Base-by-base conservation (phyloP, 2,888 invertebrate genomes). In the Petrophora chlorosata region DNA sequence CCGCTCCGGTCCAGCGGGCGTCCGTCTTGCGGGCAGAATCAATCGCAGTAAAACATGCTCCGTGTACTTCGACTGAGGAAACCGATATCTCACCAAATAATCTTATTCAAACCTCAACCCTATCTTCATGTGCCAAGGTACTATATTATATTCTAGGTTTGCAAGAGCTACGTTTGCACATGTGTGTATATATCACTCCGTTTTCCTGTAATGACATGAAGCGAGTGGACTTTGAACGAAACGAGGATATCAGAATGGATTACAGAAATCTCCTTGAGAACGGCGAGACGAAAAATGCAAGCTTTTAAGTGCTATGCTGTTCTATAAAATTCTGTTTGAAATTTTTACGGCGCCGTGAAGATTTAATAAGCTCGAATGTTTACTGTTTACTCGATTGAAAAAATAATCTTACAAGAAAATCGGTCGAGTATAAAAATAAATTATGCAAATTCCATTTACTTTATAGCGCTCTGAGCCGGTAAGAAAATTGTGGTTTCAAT, bases 21-120 rank as follows among this genome's bases (percentile, higher is more conserved):
- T 82, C 79, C 80, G 81, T 80, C 83, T 83, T 84, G 82, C 65
- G 80, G 83, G 79, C 76, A 76, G 79, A 87, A 87, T 88, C 88
- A 89, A 89, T 88, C 87, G 86, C 80, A 85, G 83, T 86, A 87
- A 88, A 88, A 88, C 87, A 84, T 79, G 75, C 76, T 78, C 76
- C 71, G 76, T 75, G 73, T 70, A 65, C 65, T 61, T 54, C 56
- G 58, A 65, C 73, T 64, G 67, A 55, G 49, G 45, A 50, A 51
- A 53, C 63, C 53, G 61, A 44, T 30, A 47, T 40, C 56, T 47
- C 47, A 47, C 51, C 45, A 49, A 38, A 33, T 19, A 52, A 57
- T 41, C 25, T 56, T 43, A 83, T 61, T 75, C 29, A 23, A 34
- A 22, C 3, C 40, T 57, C 51, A 63, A 73, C 75, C 64, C 62